Evolutionary conservation across 2,797 vertebrate genomes (phyloP).

Genomic region (Siniperca scherzeri): DNA sequence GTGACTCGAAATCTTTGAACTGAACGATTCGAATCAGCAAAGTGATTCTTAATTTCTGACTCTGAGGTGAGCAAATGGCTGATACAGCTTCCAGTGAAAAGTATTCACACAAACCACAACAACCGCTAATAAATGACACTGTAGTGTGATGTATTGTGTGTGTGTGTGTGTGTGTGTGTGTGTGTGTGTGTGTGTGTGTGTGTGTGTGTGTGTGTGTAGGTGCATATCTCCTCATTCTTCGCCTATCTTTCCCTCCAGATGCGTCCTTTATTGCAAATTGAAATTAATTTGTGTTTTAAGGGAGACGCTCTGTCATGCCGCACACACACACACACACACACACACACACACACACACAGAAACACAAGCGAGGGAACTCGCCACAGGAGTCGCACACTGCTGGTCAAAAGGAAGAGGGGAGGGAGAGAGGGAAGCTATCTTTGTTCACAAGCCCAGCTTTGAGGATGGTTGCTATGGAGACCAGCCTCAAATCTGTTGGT

Average conservation of each 20-base stretch:
- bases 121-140: background rate
- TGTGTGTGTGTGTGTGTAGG: background rate
- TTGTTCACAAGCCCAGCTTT: slow-evolving; percentile 77
- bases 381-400: slow-evolving; percentile 29
- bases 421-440: slow-evolving; percentile 64
- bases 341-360: slow-evolving; percentile 20
- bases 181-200: slow-evolving; percentile 11
- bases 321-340: slow-evolving; percentile 9
- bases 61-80: background rate
- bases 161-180: background rate
- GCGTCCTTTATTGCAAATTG: slow-evolving; percentile 50
- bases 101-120: background rate
- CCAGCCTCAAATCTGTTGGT: slow-evolving; percentile 65
- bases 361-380: slow-evolving; percentile 5
- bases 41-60: background rate
- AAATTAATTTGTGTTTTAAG: background rate
- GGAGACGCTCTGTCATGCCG: background rate
- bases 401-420: slow-evolving; percentile 20
- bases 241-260: slow-evolving; percentile 64
- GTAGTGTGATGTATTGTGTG: background rate
- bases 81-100: too few relatives aligned
- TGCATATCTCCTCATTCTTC: background rate
- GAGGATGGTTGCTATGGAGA: slow-evolving; percentile 82
- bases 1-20: background rate
- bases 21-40: background rate